Base-by-base conservation (phyloP, 2,113 vertebrate species). In the Dolichotis patagonum region DNA sequence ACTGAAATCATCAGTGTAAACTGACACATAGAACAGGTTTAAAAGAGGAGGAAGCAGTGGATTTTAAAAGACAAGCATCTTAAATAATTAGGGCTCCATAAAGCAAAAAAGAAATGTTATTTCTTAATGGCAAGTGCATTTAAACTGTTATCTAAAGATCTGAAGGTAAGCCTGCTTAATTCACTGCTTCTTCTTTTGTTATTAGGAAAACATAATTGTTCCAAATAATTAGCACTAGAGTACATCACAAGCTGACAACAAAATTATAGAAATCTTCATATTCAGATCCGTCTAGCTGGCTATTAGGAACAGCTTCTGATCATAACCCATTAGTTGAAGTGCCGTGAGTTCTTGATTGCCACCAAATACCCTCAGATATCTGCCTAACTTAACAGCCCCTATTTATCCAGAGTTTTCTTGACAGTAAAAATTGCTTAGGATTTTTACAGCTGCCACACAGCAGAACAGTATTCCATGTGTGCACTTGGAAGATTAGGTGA, bases 231-330 rank as follows among this genome's bases (percentile, higher is more conserved):
- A 99, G 98, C 98, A 98, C 98, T 98, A 98, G 98, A 98, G 98
- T 98, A 98, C 98, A 99, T 99, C 98, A 99, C 98, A 98, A 98
- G 98, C 98, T 99, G 99, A 99, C 99, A 99, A 99, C 99, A 99
- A 99, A 99, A 99, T 99, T 99, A 99, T 98, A 99, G 98, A 99
- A 99, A 99, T 99, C 98, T 99, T 98, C 98, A 99, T 98, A 98
- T 98, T 99, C 98, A 97, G 98, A 98, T 98, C 98, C 95, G 98
- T 98, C 98, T 98, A 98, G 98, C 98, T 99, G 98, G 98, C 98
- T 99, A 98, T 99, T 98, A 99, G 98, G 98, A 99, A 98, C 98
- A 98, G 98, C 98, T 98, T 98, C 98, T 99, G 98, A 99, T 99
- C 98, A 98, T 98, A 98, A 98, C 98, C 99, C 98, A 98, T 99